Evolutionary conservation across 2,797 vertebrate genomes (phyloP), one percentile per base, ranked within the genome.

Genomic region (Ataeniobius toweri): DNA sequence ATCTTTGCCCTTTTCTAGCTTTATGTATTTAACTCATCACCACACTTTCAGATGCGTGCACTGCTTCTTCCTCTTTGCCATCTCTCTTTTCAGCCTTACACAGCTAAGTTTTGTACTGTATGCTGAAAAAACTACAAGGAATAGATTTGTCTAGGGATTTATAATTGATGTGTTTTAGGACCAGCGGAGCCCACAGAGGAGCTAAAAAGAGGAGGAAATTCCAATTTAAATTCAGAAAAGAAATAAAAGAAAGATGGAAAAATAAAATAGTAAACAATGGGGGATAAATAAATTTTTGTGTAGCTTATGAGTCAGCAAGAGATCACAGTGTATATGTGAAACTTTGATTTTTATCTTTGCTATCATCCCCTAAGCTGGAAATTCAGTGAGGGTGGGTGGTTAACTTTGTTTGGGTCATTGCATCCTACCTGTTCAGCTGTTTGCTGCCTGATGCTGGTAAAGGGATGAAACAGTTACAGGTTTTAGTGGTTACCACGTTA

Each of bases 111-210:
- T 83, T 81, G 74, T 72, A 82, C 63, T 58, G 75, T 68, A 76
- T 85, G 86, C 89, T 88, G 86, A 86, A 89, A 87, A 31, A 91
- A 88, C 71, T 83, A 75, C 80, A 24, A 82, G 73, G 48, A 78
- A 83, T 83, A 88, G 88, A 89, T 90, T 85, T 86, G 81, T 82
- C 79, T 71, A 41, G 53, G 74, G 86, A 88, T 92, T 91, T 83
- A 88, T 92, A 79, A 86, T 72, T 71, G 63, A 71, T 79, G 75
- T 84, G 80, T 90, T 91, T 88, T 88, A 89, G 80, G 84, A 82
- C 78, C 79, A 86, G 76, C 79, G 9, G 79, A 87, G 70, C 83
- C 74, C 78, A 74, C 82, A 74, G 78, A 72, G 26, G 77, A 80
- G 75, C 78, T 85, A 84, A 87, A 83, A 55, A 50, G 20, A 41